These are phyloP conservation scores for Tetraneura akinire DNA, from an alignment of 1,140 invertebrate species.

Conservation along the genomic window DNA sequence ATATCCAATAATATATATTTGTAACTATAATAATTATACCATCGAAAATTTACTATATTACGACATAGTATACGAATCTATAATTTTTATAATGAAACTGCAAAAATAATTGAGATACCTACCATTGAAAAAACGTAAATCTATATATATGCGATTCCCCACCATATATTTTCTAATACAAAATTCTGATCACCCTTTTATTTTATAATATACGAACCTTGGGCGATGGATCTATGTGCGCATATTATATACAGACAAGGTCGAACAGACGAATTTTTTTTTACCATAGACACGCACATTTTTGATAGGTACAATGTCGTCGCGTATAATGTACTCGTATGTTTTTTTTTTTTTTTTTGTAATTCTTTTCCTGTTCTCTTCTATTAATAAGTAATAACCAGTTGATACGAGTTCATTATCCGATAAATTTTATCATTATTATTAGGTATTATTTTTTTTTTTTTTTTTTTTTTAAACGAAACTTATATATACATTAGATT, in stretches of 20 bases:
- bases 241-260: slow-evolving; percentile 7
- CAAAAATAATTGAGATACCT: too few relatives aligned
- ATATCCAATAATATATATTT: too few relatives aligned
- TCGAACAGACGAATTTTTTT: slow-evolving; percentile 19
- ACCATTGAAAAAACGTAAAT: too few relatives aligned
- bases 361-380: background rate
- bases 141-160: background rate
- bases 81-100: too few relatives aligned
- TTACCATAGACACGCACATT: background rate
- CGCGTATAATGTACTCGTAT: background rate
- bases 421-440: background rate
- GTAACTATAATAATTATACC: too few relatives aligned
- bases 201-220: background rate
- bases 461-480: background rate
- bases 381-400: background rate
- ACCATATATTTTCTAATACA: background rate
- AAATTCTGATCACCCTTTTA: background rate
- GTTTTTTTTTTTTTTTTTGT: background rate
- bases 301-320: slow-evolving; percentile 22
- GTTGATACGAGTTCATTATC: background rate
- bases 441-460: background rate
- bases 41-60: too few relatives aligned
- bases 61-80: too few relatives aligned
- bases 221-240: background rate
- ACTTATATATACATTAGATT: background rate